phyloP scores from a whole-genome alignment of 2,888 invertebrate species.

The Brenthis hecate region DNA sequence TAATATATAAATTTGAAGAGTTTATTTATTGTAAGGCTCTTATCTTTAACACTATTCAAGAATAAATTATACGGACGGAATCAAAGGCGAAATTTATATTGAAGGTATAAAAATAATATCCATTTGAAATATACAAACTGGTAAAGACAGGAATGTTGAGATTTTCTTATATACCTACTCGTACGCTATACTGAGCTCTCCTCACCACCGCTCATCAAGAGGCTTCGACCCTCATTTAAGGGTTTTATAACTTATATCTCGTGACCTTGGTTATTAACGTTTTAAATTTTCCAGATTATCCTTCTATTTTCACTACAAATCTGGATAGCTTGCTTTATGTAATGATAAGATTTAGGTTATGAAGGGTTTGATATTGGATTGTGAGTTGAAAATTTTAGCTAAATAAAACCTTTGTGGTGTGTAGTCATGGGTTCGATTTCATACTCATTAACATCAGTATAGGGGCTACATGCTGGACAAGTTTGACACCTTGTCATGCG shows the following conservation, averaged over 20 bases:
- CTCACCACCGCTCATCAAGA: constrained; percentile 17
- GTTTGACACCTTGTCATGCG: too few species aligned
- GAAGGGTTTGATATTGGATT: background rate
- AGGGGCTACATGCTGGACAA: too few species aligned
- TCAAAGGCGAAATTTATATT: too few species aligned
- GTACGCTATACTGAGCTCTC: too few species aligned
- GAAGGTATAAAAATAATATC: too few species aligned
- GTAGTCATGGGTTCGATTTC: too few species aligned
- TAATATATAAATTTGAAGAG: too few species aligned
- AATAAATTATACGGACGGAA: too few species aligned
- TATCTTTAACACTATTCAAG: too few species aligned
- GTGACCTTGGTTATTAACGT: constrained; percentile 33
- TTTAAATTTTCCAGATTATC: constrained; percentile 27
- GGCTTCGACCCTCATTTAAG: constrained; percentile 4
- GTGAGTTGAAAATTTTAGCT: background rate
- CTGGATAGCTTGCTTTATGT: constrained; percentile 1
- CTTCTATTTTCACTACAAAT: constrained; percentile 22
- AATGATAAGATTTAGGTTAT: background rate
- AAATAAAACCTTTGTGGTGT: background rate
- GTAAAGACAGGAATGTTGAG: background rate
- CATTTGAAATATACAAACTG: too few species aligned
- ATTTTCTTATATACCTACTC: background rate
- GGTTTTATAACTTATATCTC: constrained; percentile 32
- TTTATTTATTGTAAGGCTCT: too few species aligned
- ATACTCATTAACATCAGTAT: too few species aligned